These are phyloP conservation scores for Melieria picta DNA, from an alignment of 2,888 invertebrate genomes.

Conservation along the genomic window DNA sequence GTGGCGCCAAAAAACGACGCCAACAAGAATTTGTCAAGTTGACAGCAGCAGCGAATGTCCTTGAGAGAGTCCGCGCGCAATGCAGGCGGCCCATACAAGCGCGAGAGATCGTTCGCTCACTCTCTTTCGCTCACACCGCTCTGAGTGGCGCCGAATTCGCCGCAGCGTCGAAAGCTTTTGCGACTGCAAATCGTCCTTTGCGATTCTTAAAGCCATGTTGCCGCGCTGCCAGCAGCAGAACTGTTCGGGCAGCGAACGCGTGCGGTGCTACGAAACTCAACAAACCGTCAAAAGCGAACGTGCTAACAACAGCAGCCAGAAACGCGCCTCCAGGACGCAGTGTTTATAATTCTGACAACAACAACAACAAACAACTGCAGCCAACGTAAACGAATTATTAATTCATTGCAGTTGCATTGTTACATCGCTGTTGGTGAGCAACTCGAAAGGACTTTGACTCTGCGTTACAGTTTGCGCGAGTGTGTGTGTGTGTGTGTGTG, in stretches of 20 bases:
- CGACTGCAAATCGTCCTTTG: no score
- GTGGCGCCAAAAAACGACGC: background rate
- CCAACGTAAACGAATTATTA: no score
- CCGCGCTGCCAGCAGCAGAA: constrained; percentile 43
- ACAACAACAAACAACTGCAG: background rate
- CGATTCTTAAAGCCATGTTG: constrained; percentile 43
- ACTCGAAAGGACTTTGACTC: no score
- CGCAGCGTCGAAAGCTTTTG: constrained; percentile 31
- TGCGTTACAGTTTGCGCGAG: no score
- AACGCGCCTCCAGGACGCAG: background rate
- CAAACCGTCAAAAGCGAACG: background rate
- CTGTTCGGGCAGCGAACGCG: constrained; percentile 55
- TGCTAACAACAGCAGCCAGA: background rate
- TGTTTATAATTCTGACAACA: background rate
- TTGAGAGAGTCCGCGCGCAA: constrained; percentile 48
- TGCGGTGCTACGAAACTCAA: constrained; percentile 47
- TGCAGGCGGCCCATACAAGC: constrained; percentile 43
- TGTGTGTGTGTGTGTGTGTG: no score
- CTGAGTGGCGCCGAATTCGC: constrained; percentile 46
- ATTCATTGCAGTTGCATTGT: no score
- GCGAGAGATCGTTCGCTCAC: background rate
- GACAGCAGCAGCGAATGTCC: constrained; percentile 51
- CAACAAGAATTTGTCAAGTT: constrained; percentile 41
- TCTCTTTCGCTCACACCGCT: constrained; percentile 36
- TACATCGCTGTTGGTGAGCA: no score